Base-by-base conservation (phyloP, 2,888 invertebrate genomes). In the Erpobdella octoculata region DNA sequence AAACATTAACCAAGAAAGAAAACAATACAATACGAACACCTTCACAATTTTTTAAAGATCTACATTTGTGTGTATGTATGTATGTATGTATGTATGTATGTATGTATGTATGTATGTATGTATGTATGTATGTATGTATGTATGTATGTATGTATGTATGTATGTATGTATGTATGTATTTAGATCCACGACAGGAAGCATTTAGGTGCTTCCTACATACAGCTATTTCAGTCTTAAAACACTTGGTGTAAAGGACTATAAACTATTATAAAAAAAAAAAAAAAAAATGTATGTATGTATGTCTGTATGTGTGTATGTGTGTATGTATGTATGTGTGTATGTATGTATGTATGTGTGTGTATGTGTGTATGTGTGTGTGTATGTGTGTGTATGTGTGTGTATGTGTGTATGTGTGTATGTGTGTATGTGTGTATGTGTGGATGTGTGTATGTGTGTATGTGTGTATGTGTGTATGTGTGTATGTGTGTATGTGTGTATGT, bases 71-170 rank as follows among this genome's bases (percentile, higher is more conserved):
- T 15, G 25, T 59, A 59, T 59, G 25, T 59, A 59, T 59, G 25
- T 59, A 59, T 59, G 25, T 59, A 59, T 59, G 9, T 59, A 33
- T 15, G n/a, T 9, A 58, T 58, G n/a, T 58, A 58, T 18, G 9
- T 25, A n/a, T n/a, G 36, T 62, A n/a, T 33, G 1, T 62, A n/a
- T n/a, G n/a, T n/a, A n/a, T n/a, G n/a, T n/a, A n/a, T n/a, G n/a
- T n/a, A 35, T 31, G 21, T 69, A 28, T 69, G 25, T 25, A 15
- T 58, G 53, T 53, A 36, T 69, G 48, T 58, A 2, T 28, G 28
- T 69, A 58, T 46, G 31, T 25, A 35, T 58, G 67, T 25, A 58
- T 58, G 58, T 69, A 5, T 46, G 69, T 53, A 6, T 58, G 58
- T 25, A 21, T 41, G 46, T 41, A 33, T 41, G 46, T 37, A 3